These are phyloP conservation scores for Molossus molossus DNA, from an alignment of 2,797 vertebrate species.

Conservation along the genomic window DNA sequence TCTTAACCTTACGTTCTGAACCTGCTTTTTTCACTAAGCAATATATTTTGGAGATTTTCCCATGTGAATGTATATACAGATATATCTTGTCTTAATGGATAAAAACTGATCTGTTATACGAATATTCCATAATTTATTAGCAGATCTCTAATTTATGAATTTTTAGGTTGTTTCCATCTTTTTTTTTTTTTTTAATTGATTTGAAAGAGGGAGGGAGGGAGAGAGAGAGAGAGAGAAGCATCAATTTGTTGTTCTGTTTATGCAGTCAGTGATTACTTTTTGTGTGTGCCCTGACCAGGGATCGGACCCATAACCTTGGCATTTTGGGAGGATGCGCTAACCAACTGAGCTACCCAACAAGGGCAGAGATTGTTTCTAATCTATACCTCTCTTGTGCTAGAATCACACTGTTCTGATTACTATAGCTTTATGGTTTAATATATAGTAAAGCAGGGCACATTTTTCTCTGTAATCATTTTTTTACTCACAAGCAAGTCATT, in stretches of 20 bases:
- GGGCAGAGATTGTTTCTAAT: constrained; percentile 20
- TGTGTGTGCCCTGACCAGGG: neutral
- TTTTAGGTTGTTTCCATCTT: constrained; percentile 46
- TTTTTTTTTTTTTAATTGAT: neutral
- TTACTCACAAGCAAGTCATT: neutral
- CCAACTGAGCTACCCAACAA: neutral
- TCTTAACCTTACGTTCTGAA: constrained; percentile 29
- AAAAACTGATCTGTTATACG: neutral
- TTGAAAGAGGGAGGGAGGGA: neutral
- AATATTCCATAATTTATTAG: neutral
- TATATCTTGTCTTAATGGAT: constrained; percentile 10
- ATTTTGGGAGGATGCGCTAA: neutral
- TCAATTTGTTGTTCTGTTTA: neutral
- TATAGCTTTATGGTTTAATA: constrained; percentile 55
- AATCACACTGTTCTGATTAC: constrained; percentile 50
- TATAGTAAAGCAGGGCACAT: neutral
- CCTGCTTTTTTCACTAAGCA: constrained; percentile 60
- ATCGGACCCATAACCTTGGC: neutral
- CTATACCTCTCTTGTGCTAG: neutral
- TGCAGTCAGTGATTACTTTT: neutral
- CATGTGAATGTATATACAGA: neutral
- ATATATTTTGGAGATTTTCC: constrained; percentile 51
- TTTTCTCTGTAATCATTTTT: constrained; percentile 56
- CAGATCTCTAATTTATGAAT: neutral
- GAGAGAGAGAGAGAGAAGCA: neutral